phyloP scores from a whole-genome alignment of 2,113 vertebrate genomes.

The Ptychochromis oligacanthus region DNA sequence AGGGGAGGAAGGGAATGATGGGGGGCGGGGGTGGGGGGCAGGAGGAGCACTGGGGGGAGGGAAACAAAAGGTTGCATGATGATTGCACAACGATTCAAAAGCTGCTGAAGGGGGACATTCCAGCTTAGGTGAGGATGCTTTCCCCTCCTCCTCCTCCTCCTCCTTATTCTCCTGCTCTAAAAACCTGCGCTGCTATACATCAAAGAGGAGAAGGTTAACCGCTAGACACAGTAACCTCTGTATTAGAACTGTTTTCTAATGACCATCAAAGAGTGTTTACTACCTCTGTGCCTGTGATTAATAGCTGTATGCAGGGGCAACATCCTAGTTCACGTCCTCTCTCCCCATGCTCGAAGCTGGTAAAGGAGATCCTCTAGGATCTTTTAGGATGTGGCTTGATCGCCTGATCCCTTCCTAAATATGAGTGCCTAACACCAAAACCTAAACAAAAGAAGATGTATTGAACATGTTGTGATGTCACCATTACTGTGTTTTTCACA shows the following conservation, averaged over 20 bases:
- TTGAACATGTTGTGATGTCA: background rate
- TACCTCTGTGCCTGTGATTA: constrained; percentile 66
- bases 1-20: constrained; percentile 44
- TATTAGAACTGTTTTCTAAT: constrained; percentile 77
- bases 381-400: background rate
- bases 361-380: constrained; percentile 21
- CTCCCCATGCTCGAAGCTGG: constrained; percentile 23
- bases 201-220: constrained; percentile 76
- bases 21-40: constrained; percentile 9
- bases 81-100: constrained; percentile 76
- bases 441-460: background rate
- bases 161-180: constrained; percentile 22
- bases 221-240: constrained; percentile 75
- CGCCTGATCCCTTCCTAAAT: background rate
- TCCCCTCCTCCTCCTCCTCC: constrained; percentile 23
- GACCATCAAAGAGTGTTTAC: constrained; percentile 77
- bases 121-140: constrained; percentile 64
- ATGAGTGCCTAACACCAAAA: background rate
- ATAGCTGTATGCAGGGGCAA: constrained; percentile 50
- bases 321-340: constrained; percentile 33
- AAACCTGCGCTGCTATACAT: constrained; percentile 63
- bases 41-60: constrained; percentile 51
- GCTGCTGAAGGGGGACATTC: constrained; percentile 71
- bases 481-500: background rate
- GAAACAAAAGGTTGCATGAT: constrained; percentile 79